Percentiles rank a stretch among this genome's conserved stretches.
Conservation (phyloP, 2,797 vertebrate genomes). For the Hoplostethus mediterraneus region DNA sequence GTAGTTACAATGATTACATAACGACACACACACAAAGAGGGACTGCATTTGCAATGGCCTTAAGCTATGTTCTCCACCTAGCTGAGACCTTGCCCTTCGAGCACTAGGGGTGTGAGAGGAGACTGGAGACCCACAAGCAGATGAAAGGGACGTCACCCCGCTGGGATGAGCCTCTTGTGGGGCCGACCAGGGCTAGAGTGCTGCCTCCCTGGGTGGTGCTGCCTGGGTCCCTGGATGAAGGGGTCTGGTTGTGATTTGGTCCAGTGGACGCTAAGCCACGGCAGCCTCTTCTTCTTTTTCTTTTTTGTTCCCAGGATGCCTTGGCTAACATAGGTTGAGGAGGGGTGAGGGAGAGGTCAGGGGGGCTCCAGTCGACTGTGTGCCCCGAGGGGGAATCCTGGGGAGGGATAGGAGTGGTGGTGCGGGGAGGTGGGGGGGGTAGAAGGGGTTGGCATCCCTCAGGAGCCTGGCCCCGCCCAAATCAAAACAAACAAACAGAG, state of each 20-base stretch:
- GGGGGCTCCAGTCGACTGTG: conserved; percentile 76
- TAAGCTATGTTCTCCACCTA: conserved; percentile 2
- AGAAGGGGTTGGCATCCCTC: conserved; percentile 47
- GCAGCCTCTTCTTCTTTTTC: conserved; percentile 68
- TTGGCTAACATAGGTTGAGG: conserved; percentile 63
- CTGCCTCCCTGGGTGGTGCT: conserved; percentile 79
- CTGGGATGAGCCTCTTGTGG: conserved; percentile 44
- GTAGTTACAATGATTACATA: conserved; percentile 13
- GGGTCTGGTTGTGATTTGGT: conserved; percentile 86
- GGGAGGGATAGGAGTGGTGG: conserved; percentile 67
- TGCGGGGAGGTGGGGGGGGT: conserved; percentile 13
- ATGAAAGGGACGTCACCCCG: conserved; percentile 68
- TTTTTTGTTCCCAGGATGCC: conserved; percentile 72
- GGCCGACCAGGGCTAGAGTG: conserved; percentile 38
- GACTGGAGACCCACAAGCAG: conserved; percentile 56
- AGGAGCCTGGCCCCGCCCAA: conserved; percentile 74
- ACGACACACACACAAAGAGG: not conserved
- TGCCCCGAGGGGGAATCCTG: conserved; percentile 75
- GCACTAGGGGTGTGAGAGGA: conserved; percentile 23
- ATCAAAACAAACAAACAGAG: conserved; percentile 86
- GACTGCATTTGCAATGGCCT: not conserved
- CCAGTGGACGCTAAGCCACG: conserved; percentile 62
- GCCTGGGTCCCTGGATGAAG: conserved; percentile 49
- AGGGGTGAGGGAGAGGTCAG: conserved; percentile 82
- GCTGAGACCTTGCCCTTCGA: conserved; percentile 16